phyloP scores from a whole-genome alignment of 2,888 invertebrate species.

The Drosophila nigricruria region DNA sequence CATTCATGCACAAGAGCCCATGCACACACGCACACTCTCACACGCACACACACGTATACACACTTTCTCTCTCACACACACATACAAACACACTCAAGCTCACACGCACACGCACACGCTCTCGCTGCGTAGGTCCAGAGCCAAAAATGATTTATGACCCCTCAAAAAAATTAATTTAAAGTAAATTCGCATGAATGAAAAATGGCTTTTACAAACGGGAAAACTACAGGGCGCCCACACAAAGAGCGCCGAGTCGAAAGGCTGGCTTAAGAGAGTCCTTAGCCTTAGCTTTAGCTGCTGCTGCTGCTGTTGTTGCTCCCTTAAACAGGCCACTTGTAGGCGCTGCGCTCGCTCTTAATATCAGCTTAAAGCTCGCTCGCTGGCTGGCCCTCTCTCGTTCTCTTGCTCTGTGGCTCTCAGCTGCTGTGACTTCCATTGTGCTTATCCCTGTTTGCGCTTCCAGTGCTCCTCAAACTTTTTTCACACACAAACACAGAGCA shows the following conservation, averaged over 20 bases:
- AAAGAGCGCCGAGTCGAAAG: constrained; percentile 8
- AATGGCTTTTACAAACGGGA: constrained; percentile 80
- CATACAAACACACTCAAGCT: constrained; percentile 9
- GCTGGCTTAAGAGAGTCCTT: background rate
- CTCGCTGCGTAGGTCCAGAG: constrained; percentile 58
- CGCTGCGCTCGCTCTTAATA: constrained; percentile 43
- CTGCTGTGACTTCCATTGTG: constrained; percentile 65
- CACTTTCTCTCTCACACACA: constrained; percentile 16
- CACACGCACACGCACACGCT: constrained; percentile 16
- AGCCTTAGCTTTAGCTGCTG: background rate
- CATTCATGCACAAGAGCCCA: constrained; percentile 51
- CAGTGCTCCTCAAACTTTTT: constrained; percentile 68
- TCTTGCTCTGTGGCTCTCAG: constrained; percentile 13
- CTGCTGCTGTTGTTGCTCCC: background rate
- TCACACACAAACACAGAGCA: constrained; percentile 12
- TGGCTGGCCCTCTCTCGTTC: constrained; percentile 15
- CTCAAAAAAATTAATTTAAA: constrained; percentile 82
- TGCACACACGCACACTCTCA: constrained; percentile 16
- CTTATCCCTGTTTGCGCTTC: constrained; percentile 74
- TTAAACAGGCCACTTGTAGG: constrained; percentile 67
- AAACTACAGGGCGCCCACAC: constrained; percentile 71
- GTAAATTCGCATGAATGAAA: constrained; percentile 83
- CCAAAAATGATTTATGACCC: constrained; percentile 80
- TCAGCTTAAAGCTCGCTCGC: constrained; percentile 65
- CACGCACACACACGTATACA: constrained; percentile 5